Evolutionary conservation across 2,797 vertebrate genomes (phyloP), one percentile per base, ranked within the genome.

Genomic region (Megalops cyprinoides): DNA sequence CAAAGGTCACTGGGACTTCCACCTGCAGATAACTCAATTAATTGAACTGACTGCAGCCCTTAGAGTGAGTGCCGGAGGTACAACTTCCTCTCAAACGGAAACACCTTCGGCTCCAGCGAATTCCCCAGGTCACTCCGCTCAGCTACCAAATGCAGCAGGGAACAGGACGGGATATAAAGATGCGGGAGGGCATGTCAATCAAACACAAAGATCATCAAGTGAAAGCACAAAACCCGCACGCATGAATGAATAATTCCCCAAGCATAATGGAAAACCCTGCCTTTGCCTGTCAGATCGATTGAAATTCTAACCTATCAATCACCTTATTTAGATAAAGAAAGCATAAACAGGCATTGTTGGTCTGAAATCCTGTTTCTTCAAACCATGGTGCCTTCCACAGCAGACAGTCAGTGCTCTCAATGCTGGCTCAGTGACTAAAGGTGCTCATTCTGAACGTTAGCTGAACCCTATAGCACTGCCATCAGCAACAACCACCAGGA

Each of bases 1-100:
- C 88, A 91, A 95, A 95, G 94, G 94, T 95, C 94, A 91, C 80
- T 1, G 79, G 82, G 91, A 93, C 92, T 90, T 92, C 93, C 90
- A 93, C 86, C 91, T 87, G 82, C 81, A 87, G 92, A 93, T 93
- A 92, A 91, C 89, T 87, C 88, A 90, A 92, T 93, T 91, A 92
- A 93, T 93, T 92, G 92, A 92, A 91, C 89, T 79, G 77, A 84
- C 82, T 60, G 53, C 82, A 83, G 86, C 84, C 82, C 84, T 53
- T 15, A 56, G 83, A 81, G 89, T 85, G 82, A 84, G 71, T 37
- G 79, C 49, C n/a, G n/a, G 82, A 84, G 89, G 86, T 85, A 84
- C 80, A 44, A 51, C 51, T 14, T 12, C 28, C 65, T 9, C n/a
- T 18, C 84, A 86, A 87, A 53, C 46, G 85, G 85, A 85, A 76